These are phyloP conservation scores for Myodes glareolus DNA, from an alignment of 2,113 vertebrate species.

Conservation along the genomic window DNA sequence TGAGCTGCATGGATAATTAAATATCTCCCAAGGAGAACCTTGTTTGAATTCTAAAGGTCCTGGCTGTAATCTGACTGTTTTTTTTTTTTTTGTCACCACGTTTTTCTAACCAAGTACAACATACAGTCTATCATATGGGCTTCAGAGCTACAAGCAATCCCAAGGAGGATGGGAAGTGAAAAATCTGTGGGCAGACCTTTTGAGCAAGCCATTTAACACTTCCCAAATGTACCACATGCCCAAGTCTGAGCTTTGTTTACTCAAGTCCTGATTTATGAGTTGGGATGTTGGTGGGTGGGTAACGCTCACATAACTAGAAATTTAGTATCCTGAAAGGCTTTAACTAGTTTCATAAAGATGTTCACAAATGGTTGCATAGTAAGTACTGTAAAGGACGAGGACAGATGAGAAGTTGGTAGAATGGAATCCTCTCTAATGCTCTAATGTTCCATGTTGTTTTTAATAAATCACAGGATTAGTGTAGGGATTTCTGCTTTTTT, in stretches of 20 bases:
- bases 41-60: constrained; percentile 72
- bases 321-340: constrained; percentile 75
- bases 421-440: constrained; percentile 17
- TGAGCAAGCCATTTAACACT: constrained; percentile 63
- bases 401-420: constrained; percentile 5
- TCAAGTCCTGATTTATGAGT: constrained; percentile 20
- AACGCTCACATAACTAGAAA: constrained; percentile 57
- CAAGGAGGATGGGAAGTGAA: constrained; percentile 48
- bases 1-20: constrained; percentile 68
- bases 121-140: constrained; percentile 67
- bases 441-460: constrained; percentile 32
- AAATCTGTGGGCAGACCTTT: constrained; percentile 41
- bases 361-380: constrained; percentile 64
- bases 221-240: constrained; percentile 41
- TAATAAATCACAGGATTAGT: constrained; percentile 14
- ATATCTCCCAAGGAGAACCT: constrained; percentile 71
- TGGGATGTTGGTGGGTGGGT: background rate
- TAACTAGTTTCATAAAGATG: constrained; percentile 74
- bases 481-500: constrained; percentile 58
- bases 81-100: constrained; percentile 74
- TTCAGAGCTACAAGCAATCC: background rate
- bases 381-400: constrained; percentile 65
- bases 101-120: constrained; percentile 66
- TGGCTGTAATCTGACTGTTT: constrained; percentile 64
- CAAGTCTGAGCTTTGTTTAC: constrained; percentile 70